Evolutionary conservation across 2,113 vertebrate species (phyloP).

Genomic region (Spizaetus ornatus): DNA sequence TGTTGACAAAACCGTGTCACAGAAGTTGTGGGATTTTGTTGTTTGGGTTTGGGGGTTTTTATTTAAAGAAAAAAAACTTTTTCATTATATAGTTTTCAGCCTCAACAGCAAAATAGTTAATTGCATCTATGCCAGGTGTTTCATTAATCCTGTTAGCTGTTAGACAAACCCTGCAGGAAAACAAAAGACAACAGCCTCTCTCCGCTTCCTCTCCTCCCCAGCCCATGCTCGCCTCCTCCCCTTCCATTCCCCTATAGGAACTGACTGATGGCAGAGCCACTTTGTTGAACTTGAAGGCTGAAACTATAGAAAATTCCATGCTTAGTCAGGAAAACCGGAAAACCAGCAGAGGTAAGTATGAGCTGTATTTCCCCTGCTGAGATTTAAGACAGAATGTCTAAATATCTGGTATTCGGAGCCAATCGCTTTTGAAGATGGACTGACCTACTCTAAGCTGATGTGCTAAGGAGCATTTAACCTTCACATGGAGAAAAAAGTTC

Average conservation of each 20-base stretch:
- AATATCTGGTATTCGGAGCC: neutral
- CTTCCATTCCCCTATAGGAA: neutral
- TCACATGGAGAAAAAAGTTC: neutral
- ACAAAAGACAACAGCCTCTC: constrained; percentile 39
- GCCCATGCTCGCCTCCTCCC: neutral
- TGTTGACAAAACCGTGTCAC: neutral
- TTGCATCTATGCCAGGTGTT: constrained; percentile 67
- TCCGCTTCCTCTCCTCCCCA: neutral
- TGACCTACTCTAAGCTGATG: neutral
- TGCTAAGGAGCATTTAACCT: neutral
- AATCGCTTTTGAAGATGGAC: neutral
- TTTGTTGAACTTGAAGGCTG: neutral
- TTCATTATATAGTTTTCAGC: constrained; percentile 55
- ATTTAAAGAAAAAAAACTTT: neutral
- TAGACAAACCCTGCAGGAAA: constrained; percentile 59
- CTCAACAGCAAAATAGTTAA: constrained; percentile 66
- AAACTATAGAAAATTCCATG: neutral
- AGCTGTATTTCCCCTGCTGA: neutral
- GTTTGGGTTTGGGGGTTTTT: neutral
- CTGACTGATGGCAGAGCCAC: neutral
- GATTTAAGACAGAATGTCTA: neutral
- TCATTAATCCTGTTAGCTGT: constrained; percentile 68
- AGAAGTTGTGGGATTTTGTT: neutral
- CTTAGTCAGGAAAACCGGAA: neutral
- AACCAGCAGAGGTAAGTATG: neutral